Evolutionary conservation across 92 coral and sea anemone genomes (phyloP).

Genomic region (Palythoa heliodiscus): DNA sequence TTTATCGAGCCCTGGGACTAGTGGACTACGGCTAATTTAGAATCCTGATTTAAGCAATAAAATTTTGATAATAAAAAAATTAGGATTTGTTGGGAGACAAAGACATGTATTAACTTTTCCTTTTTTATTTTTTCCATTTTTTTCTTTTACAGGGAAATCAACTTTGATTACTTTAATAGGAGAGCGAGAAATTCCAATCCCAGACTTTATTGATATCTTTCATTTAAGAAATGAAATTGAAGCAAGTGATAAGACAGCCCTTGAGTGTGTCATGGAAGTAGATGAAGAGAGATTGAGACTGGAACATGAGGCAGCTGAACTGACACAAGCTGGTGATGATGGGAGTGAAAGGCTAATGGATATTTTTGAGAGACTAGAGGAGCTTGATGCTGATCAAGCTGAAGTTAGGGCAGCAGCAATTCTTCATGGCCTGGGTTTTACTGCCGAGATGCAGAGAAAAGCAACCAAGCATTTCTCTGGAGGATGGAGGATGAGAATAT

Average conservation of each 20-base stretch:
- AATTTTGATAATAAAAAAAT: no score
- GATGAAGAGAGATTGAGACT: constrained; percentile 89
- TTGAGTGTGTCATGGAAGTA: constrained; percentile 95
- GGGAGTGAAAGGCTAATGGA: constrained; percentile 93
- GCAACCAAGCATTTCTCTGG: constrained; percentile 95
- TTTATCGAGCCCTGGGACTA: no score
- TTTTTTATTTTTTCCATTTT: neutral
- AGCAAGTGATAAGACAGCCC: constrained; percentile 92
- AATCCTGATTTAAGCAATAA: no score
- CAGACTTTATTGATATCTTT: constrained; percentile 91
- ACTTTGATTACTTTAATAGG: constrained; percentile 90
- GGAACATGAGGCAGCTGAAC: constrained; percentile 88
- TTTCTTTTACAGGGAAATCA: constrained; percentile 79
- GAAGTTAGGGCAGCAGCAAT: constrained; percentile 89
- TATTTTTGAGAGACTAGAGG: constrained; percentile 93
- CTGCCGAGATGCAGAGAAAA: constrained; percentile 85
- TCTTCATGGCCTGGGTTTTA: constrained; percentile 96
- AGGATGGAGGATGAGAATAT: constrained; percentile 99
- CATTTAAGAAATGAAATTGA: constrained; percentile 91
- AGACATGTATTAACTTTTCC: neutral
- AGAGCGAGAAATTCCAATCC: constrained; percentile 91
- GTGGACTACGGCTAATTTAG: no score
- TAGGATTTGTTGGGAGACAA: neutral
- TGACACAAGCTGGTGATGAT: constrained; percentile 89
- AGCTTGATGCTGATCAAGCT: constrained; percentile 93